Conservation (phyloP, 1,140 invertebrate species). For the Drosophila nasuta region DNA sequence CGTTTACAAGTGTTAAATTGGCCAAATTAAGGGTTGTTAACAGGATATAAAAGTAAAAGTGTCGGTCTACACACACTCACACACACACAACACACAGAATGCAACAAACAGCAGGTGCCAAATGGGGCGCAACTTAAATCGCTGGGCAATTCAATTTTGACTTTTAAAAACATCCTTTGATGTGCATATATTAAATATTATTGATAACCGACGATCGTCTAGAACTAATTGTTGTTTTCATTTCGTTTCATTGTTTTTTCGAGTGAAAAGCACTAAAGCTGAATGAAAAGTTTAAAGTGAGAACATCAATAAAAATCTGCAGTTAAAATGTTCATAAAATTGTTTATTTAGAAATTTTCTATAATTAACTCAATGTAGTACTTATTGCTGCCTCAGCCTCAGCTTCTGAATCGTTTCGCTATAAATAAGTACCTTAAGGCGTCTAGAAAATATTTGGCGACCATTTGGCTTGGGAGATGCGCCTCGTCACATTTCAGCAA, state of each 20-base stretch:
- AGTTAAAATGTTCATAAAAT: constrained; percentile 5
- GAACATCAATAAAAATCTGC: too few relatives aligned
- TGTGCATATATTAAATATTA: too few relatives aligned
- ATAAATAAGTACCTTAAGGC: constrained; percentile 3
- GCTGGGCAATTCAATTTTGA: constrained; percentile 43
- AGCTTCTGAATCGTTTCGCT: not conserved
- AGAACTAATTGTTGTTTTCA: not conserved
- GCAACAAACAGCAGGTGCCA: constrained; percentile 13
- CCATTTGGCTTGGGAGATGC: not conserved
- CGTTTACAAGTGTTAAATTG: constrained; percentile 83
- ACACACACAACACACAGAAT: not conserved
- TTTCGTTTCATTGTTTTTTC: not conserved
- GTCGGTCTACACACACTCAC: constrained; percentile 31
- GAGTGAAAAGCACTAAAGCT: constrained; percentile 2
- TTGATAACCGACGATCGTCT: too few relatives aligned
- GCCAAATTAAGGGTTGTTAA: constrained; percentile 80
- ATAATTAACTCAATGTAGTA: not conserved
- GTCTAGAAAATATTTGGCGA: not conserved
- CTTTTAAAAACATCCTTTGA: not conserved
- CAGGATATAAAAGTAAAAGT: constrained; percentile 84
- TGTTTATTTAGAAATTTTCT: constrained; percentile 7
- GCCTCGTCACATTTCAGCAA: not conserved
- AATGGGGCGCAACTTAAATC: not conserved
- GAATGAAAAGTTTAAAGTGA: too few relatives aligned
- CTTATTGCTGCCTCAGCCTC: not conserved